Conservation (phyloP, 2,888 invertebrate species). For the Lasioglossum marginatum region DNA sequence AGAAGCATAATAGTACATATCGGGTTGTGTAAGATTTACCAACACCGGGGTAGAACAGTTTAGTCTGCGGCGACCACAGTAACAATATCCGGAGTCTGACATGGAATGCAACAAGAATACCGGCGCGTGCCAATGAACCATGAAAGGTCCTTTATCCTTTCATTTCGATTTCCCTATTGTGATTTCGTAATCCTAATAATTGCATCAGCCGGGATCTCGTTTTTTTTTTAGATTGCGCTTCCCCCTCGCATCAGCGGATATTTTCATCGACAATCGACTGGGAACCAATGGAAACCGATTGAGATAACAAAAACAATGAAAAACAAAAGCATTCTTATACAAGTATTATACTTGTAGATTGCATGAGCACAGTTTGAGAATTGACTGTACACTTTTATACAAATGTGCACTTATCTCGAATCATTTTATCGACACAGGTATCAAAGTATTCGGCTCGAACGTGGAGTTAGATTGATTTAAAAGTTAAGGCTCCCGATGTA, state of each 20-base stretch:
- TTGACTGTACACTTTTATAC: background rate
- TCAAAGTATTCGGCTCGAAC: background rate
- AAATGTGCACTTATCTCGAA: background rate
- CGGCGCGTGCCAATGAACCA: slow-evolving; percentile 64
- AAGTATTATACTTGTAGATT: background rate
- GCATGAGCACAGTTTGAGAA: background rate
- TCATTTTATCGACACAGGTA: background rate
- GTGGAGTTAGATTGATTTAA: background rate
- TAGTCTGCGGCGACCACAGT: slow-evolving; percentile 23
- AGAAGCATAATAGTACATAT: slow-evolving; percentile 11
- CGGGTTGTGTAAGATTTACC: slow-evolving; percentile 30
- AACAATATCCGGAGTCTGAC: slow-evolving; percentile 52
- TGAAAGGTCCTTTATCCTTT: slow-evolving; percentile 67
- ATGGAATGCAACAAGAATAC: slow-evolving; percentile 60
- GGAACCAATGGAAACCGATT: background rate
- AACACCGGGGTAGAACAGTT: slow-evolving; percentile 39
- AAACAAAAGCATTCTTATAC: background rate
- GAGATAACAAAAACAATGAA: background rate
- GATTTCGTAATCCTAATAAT: slow-evolving; percentile 56
- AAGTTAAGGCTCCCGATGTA: background rate
- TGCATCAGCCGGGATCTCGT: slow-evolving; percentile 24
- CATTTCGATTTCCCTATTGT: slow-evolving; percentile 55
- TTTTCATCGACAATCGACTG: background rate
- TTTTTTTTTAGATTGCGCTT: background rate
- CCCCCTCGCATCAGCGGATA: background rate